Conservation (phyloP, 2,888 invertebrate genomes). For the Drosophila putrida region DNA sequence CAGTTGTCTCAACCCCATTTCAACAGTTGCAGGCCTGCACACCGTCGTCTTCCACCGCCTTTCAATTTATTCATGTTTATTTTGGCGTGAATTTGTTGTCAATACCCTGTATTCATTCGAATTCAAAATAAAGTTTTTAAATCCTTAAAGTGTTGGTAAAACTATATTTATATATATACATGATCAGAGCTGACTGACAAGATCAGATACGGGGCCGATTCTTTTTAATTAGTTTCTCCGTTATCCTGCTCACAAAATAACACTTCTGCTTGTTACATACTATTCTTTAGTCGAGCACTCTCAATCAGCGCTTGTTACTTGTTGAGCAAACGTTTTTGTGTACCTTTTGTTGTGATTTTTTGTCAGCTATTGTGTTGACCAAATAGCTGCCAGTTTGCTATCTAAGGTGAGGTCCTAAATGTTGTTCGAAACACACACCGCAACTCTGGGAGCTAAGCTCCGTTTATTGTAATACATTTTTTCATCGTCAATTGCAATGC, state of each 20-base stretch:
- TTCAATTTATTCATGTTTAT: constrained; percentile 75
- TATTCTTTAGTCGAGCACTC: background rate
- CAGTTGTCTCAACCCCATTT: constrained; percentile 19
- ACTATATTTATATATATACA: background rate
- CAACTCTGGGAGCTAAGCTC: background rate
- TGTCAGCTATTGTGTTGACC: constrained; percentile 52
- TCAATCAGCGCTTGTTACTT: constrained; percentile 2
- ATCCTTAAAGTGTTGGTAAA: background rate
- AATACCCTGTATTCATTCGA: constrained; percentile 28
- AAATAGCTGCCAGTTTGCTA: constrained; percentile 51
- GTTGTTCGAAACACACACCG: constrained; percentile 3
- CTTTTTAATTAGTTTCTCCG: too few relatives aligned
- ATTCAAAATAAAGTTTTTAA: background rate
- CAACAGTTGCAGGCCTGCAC: background rate
- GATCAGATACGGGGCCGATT: too few relatives aligned
- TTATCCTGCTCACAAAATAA: background rate
- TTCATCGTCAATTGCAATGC: constrained; percentile 70
- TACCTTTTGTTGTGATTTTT: constrained; percentile 16
- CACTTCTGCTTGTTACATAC: background rate
- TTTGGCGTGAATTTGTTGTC: constrained; percentile 70
- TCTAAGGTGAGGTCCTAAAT: constrained; percentile 18
- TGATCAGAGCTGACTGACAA: too few relatives aligned
- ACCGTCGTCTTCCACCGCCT: constrained; percentile 49
- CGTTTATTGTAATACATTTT: constrained; percentile 67
- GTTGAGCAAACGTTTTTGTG: constrained; percentile 25